phyloP scores from a whole-genome alignment of 2,888 invertebrate species.

The Hypselothyrea guttata region DNA sequence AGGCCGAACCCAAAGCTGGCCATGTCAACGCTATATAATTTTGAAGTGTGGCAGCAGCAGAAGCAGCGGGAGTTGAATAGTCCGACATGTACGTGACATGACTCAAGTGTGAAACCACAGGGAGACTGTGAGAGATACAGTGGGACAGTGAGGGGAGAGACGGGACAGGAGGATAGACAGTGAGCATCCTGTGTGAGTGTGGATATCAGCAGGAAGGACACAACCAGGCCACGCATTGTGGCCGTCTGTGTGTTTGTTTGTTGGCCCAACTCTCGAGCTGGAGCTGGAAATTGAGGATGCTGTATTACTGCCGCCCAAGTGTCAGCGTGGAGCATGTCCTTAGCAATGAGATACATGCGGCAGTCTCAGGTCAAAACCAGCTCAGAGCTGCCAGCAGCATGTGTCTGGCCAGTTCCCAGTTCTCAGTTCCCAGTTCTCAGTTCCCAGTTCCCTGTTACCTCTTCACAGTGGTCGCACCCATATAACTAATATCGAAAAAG shows the following conservation, averaged over 20 bases:
- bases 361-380: slow-evolving; percentile 27
- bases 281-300: slow-evolving; percentile 3
- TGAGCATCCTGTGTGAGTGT: too few relatives aligned
- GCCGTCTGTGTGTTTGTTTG: slow-evolving; percentile 38
- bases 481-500: too few relatives aligned
- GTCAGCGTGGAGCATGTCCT: slow-evolving; percentile 53
- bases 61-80: slow-evolving; percentile 23
- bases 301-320: slow-evolving; percentile 25
- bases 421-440: slow-evolving; percentile 30
- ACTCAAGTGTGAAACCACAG: slow-evolving; percentile 57
- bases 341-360: slow-evolving; percentile 45
- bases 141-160: background rate
- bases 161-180: background rate
- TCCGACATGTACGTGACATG: slow-evolving; percentile 57
- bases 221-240: slow-evolving; percentile 17
- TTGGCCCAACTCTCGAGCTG: slow-evolving; percentile 37
- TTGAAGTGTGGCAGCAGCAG: slow-evolving; percentile 1
- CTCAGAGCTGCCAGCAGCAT: slow-evolving; percentile 35
- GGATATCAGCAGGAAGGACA: slow-evolving; percentile 17
- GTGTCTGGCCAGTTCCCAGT: slow-evolving; percentile 37
- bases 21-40: slow-evolving; percentile 11
- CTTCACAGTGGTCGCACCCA: too few relatives aligned
- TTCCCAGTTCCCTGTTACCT: too few relatives aligned
- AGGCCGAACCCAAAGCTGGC: slow-evolving; percentile 10
- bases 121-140: background rate